Base-by-base conservation (phyloP, 2,888 invertebrate species). In the Adelognathus sp. region DNA sequence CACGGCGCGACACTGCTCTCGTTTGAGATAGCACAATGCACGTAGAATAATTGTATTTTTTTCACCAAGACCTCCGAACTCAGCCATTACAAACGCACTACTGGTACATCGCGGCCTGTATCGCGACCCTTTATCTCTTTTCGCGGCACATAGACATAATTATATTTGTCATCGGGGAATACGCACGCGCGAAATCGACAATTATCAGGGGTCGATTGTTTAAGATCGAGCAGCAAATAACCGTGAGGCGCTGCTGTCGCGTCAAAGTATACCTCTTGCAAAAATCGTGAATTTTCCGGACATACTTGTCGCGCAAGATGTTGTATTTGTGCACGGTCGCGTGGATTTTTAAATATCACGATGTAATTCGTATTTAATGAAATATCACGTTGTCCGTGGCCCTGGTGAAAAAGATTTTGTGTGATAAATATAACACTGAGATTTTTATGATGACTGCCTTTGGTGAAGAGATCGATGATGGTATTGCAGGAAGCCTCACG, bases 271-370 rank as follows among this genome's bases (percentile, higher is more conserved):
- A n/a, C n/a, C n/a, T n/a, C n/a, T n/a, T n/a, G n/a, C n/a, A n/a
- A n/a, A n/a, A n/a, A n/a, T n/a, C n/a, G n/a, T n/a, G n/a, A n/a
- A n/a, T n/a, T n/a, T n/a, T n/a, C n/a, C n/a, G n/a, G n/a, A n/a
- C 31, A 81, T 6, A 81, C 63, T 60, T 79, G 80, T 3, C 74
- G 21, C 6, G 79, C 58, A 3, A 76, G 64, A 69, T 69, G 75
- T 1, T 46, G 39, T 29, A 77, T 73, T 6, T 74, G 72, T 11
- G 77, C 33, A n/a, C n/a, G n/a, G n/a, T n/a, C n/a, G n/a, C n/a
- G n/a, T n/a, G n/a, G n/a, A n/a, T n/a, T n/a, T n/a, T 3, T 67
- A 16, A 81, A 76, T 7, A 79, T 16, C 2, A 82, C 74, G 14
- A 76, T 76, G 21, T 77, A 80, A 18, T 54, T 56, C 1, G 76